A percentile compares a stretch with the other conserved stretches of the same genome.
phyloP scores from a whole-genome alignment of 2,113 vertebrate species.

The Sus scrofa region T2T-Sscrofa CM000819.6:5243501-5244000 shows the following conservation, averaged over 20 bases:
- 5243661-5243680: background rate
- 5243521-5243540: background rate
- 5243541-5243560: background rate
- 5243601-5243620: background rate
- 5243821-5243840: background rate
- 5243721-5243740: background rate
- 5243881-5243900: background rate
- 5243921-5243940: background rate
- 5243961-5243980: background rate
- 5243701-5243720: background rate
- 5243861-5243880: background rate
- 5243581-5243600: constrained; percentile 49
- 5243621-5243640: background rate
- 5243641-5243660: background rate
- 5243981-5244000: background rate
- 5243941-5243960: background rate
- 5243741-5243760: background rate
- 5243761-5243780: background rate
- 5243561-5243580: background rate
- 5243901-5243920: background rate
- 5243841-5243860: constrained; percentile 17
- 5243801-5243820: constrained; percentile 57
- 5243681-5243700: background rate
- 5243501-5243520: rapidly evolving
- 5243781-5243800: constrained; percentile 38